Conservation (phyloP, 2,797 vertebrate species). For the Balearica regulorum region DNA sequence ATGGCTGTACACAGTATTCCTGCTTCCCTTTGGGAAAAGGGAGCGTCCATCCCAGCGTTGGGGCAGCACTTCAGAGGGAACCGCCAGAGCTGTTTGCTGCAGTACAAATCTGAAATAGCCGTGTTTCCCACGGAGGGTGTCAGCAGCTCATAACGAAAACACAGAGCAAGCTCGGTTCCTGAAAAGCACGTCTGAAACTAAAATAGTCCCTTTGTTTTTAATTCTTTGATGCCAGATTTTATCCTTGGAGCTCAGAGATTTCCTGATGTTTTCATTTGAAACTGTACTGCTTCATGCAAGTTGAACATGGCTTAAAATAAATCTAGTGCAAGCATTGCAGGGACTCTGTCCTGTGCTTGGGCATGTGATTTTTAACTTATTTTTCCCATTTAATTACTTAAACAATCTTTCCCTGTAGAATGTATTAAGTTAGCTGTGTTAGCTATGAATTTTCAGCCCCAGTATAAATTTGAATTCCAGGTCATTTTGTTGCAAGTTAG, state of each 20-base stretch:
- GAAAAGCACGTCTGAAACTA: neutral
- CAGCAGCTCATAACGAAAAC: neutral
- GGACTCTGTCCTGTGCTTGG: neutral
- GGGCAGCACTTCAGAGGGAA: neutral
- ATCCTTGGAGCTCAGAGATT: neutral
- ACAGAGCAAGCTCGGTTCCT: neutral
- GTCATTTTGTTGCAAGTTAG: neutral
- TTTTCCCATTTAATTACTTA: neutral
- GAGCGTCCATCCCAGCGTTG: neutral
- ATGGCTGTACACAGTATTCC: neutral
- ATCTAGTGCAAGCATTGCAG: neutral
- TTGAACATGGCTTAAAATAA: neutral
- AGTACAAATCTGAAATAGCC: neutral
- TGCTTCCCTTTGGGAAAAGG: neutral
- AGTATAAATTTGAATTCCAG: neutral
- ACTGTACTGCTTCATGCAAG: neutral
- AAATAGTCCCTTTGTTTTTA: neutral
- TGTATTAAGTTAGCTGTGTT: neutral
- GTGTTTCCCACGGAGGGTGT: neutral
- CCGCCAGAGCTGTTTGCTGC: neutral
- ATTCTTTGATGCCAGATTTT: neutral
- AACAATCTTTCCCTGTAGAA: no score
- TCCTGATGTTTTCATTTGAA: neutral
- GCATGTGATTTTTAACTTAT: neutral
- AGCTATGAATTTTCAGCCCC: neutral